Conservation (phyloP, 2,113 vertebrate species). For the Erinaceus europaeus region DNA sequence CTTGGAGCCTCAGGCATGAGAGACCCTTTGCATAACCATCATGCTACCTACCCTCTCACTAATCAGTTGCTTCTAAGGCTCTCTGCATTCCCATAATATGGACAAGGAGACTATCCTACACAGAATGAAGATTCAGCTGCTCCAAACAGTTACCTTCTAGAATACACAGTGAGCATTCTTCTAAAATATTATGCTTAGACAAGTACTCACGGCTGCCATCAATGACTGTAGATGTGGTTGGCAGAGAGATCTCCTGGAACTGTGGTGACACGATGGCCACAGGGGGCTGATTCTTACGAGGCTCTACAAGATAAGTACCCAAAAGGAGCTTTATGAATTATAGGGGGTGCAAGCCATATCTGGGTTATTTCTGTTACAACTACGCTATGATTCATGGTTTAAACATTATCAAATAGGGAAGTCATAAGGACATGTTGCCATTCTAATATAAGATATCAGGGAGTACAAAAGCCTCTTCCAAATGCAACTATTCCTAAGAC, state of each 20-base stretch:
- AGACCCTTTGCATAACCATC: too few relatives aligned
- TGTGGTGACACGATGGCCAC: constrained; percentile 94
- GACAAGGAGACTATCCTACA: background rate
- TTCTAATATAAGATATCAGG: background rate
- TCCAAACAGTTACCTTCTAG: background rate
- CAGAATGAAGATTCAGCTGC: background rate
- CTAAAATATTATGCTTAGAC: background rate
- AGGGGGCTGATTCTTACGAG: constrained; percentile 93
- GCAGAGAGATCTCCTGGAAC: constrained; percentile 95
- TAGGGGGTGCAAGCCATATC: background rate
- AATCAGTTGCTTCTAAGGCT: background rate
- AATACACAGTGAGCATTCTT: background rate
- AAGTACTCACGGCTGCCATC: constrained; percentile 96
- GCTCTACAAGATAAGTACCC: constrained; percentile 84
- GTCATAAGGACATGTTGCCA: background rate
- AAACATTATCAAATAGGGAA: background rate
- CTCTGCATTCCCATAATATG: background rate
- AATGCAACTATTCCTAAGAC: background rate
- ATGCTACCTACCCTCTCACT: too few relatives aligned
- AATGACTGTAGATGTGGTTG: constrained; percentile 95
- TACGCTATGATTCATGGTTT: background rate
- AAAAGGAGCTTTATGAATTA: background rate
- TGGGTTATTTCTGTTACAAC: constrained; percentile 22
- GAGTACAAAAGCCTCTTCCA: background rate
- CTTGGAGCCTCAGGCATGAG: too few relatives aligned